Conservation (phyloP, 1,140 invertebrate species). For the Diorhabda elongata region DNA sequence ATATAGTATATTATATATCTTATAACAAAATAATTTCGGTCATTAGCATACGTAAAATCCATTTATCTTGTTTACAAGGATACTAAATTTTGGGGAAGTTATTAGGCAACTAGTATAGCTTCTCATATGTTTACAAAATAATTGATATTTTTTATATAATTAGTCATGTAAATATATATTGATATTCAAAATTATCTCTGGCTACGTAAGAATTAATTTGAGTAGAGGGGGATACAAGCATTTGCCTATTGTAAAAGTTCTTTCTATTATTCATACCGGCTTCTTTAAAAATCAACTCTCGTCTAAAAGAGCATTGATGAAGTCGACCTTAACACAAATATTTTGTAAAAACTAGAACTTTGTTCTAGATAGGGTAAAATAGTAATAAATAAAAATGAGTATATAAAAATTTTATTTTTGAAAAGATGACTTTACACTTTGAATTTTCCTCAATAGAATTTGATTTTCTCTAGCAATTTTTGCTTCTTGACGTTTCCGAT, state of each 20-base stretch:
- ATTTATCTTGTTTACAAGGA: too few species aligned
- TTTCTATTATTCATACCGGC: neutral
- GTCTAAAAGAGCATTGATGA: neutral
- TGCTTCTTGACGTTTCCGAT: slow-evolving; percentile 31
- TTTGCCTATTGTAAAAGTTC: neutral
- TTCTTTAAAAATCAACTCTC: neutral
- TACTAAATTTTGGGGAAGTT: too few species aligned
- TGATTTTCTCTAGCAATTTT: slow-evolving; percentile 38
- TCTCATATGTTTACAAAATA: neutral
- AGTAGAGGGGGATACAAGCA: neutral
- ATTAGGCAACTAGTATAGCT: too few species aligned
- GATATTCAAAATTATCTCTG: neutral
- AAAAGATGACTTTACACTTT: slow-evolving; percentile 33
- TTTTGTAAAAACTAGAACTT: neutral
- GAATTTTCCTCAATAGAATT: slow-evolving; percentile 38
- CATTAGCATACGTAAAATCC: too few species aligned
- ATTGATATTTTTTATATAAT: neutral
- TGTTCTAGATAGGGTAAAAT: too few species aligned
- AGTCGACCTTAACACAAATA: slow-evolving; percentile 1
- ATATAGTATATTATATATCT: too few species aligned
- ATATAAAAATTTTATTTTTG: slow-evolving; percentile 12
- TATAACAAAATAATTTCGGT: too few species aligned
- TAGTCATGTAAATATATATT: neutral
- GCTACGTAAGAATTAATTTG: too few species aligned
- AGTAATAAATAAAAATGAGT: neutral